These are phyloP conservation scores for Thalassophryne amazonica DNA, from an alignment of 2,797 vertebrate genomes.

Conservation along the genomic window DNA sequence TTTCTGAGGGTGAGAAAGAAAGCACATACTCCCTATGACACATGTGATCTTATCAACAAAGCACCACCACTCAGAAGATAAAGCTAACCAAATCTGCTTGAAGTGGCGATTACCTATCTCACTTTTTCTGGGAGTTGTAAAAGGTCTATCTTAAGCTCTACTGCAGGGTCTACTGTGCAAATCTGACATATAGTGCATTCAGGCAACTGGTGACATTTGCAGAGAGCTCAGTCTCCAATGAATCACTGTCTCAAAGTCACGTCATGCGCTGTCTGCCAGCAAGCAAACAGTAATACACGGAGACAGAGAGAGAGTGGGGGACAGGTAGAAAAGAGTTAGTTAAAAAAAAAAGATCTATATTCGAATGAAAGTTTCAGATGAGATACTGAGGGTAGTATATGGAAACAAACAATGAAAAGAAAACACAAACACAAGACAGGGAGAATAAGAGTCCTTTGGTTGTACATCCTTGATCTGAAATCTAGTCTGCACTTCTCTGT, in stretches of 20 bases:
- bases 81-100: conserved; percentile 6
- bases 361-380: background rate
- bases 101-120: conserved; percentile 37
- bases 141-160: conserved; percentile 32
- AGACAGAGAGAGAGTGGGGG: background rate
- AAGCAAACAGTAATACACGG: conserved; percentile 3
- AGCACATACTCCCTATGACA: background rate
- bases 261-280: conserved; percentile 39
- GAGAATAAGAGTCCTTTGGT: conserved; percentile 13
- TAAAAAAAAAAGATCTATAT: background rate
- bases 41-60: conserved; percentile 7
- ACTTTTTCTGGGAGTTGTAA: conserved; percentile 23
- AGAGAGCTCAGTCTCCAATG: conserved; percentile 52
- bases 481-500: conserved; percentile 27
- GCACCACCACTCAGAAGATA: conserved; percentile 3
- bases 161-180: conserved; percentile 7
- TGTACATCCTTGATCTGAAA: conserved; percentile 17
- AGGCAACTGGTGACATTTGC: conserved; percentile 59
- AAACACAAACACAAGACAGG: background rate
- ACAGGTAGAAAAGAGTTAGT: background rate
- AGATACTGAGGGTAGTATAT: background rate
- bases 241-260: conserved; percentile 52
- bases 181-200: conserved; percentile 44
- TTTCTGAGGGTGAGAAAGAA: conserved; percentile 88
- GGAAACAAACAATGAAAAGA: background rate